Conservation (phyloP, 2,888 invertebrate genomes). For the Drosophila niveifrons region DNA sequence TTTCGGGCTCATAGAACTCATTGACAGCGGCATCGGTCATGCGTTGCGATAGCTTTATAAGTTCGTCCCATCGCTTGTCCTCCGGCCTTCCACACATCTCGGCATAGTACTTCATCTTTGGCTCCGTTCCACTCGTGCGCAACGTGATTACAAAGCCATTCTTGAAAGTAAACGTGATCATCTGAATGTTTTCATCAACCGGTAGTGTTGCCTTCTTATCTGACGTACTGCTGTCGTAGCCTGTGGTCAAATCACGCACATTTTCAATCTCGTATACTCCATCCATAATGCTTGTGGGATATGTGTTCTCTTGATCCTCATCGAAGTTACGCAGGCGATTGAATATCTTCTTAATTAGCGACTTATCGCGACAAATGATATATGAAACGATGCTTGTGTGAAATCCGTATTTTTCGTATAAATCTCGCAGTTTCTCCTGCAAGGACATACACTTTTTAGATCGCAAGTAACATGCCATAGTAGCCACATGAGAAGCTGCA, state of each 20-base stretch:
- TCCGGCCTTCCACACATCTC: slow-evolving; percentile 91
- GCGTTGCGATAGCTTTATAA: slow-evolving; percentile 88
- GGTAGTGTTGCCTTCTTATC: slow-evolving; percentile 90
- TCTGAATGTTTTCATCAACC: slow-evolving; percentile 89
- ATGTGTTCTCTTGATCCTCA: slow-evolving; percentile 86
- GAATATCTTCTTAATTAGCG: slow-evolving; percentile 91
- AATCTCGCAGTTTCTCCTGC: slow-evolving; percentile 88
- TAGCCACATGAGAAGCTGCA: slow-evolving; percentile 93
- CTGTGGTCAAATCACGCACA: slow-evolving; percentile 95
- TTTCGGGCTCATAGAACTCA: slow-evolving; percentile 92
- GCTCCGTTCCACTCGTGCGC: slow-evolving; percentile 98
- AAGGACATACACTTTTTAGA: slow-evolving; percentile 87
- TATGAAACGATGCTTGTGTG: slow-evolving; percentile 96
- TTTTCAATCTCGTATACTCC: slow-evolving; percentile 89
- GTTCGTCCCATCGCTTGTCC: slow-evolving; percentile 88
- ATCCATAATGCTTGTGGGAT: slow-evolving; percentile 89
- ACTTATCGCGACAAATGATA: slow-evolving; percentile 92
- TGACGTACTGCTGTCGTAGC: slow-evolving; percentile 89
- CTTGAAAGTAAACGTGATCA: slow-evolving; percentile 97
- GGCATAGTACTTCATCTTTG: slow-evolving; percentile 99
- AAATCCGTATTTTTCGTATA: slow-evolving; percentile 95
- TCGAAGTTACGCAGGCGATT: slow-evolving; percentile 91
- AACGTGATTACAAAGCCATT: slow-evolving; percentile 95
- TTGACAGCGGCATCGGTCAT: slow-evolving; percentile 92
- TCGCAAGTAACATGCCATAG: slow-evolving; percentile 90